Conservation (phyloP, 2,113 vertebrate genomes). For the Solenodon paradoxus region DNA sequence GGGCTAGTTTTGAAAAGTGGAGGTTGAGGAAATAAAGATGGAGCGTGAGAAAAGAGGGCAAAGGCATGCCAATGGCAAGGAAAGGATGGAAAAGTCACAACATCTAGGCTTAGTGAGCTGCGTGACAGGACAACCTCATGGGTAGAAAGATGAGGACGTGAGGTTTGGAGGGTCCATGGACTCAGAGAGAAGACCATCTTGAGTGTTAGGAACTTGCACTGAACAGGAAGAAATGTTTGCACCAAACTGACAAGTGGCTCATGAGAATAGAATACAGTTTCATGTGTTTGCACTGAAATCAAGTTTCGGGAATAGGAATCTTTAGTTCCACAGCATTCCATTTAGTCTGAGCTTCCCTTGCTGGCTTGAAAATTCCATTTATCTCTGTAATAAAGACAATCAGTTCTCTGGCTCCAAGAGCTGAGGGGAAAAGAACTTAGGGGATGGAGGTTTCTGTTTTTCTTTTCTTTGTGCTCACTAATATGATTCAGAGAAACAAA, state of each 20-base stretch:
- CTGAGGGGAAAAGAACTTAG: neutral
- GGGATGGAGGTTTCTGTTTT: neutral
- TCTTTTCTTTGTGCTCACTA: neutral
- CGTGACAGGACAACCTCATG: accelerated
- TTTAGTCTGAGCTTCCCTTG: neutral
- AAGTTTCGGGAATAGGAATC: neutral
- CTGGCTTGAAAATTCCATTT: neutral
- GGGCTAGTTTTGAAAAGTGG: neutral
- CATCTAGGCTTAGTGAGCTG: neutral
- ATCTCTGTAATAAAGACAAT: neutral
- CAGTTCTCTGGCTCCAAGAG: neutral
- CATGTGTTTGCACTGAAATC: neutral
- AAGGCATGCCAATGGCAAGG: neutral
- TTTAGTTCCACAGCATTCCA: neutral
- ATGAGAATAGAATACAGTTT: neutral
- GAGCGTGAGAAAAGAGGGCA: neutral
- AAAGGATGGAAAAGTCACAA: neutral
- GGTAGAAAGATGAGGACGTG: neutral
- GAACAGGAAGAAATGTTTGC: neutral
- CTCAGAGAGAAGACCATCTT: too few relatives aligned
- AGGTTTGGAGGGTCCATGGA: accelerated
- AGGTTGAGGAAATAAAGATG: neutral
- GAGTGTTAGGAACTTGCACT: neutral
- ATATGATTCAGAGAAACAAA: conserved; percentile 41
- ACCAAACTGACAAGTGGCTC: neutral